Conservation (phyloP, 35 echinoderm and acorn worm species). For the Strongylocentrotus purpuratus region DNA sequence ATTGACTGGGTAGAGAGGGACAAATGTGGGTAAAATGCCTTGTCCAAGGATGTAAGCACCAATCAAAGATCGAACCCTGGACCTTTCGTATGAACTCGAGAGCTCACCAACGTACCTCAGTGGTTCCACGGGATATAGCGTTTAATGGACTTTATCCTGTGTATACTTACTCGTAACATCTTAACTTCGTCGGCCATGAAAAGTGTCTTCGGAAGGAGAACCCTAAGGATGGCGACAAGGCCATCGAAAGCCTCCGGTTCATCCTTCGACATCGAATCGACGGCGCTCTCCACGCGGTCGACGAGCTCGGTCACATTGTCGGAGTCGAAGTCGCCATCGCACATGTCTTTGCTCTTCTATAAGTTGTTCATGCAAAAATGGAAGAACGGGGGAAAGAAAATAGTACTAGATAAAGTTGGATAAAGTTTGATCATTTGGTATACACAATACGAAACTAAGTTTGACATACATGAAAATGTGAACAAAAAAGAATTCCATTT, state of each 20-base stretch:
- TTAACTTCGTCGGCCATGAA: constrained; percentile 33
- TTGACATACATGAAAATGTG: too few species aligned
- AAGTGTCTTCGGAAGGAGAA: background rate
- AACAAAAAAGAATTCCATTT: too few species aligned
- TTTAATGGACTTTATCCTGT: background rate
- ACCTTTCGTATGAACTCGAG: too few species aligned
- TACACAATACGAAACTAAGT: too few species aligned
- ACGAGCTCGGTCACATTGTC: constrained; percentile 23
- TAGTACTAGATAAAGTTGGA: background rate
- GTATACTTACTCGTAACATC: background rate
- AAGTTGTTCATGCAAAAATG: background rate
- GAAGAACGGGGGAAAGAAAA: background rate
- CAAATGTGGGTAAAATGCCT: too few species aligned
- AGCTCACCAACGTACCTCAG: too few species aligned
- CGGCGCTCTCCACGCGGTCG: background rate
- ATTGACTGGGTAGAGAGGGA: too few species aligned
- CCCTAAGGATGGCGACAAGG: background rate
- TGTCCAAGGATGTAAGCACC: too few species aligned
- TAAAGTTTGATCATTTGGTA: background rate
- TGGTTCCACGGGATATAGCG: too few species aligned
- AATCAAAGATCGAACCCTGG: too few species aligned
- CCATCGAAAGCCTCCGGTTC: background rate
- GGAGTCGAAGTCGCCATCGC: background rate
- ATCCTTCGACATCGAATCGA: background rate
- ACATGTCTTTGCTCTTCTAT: background rate